Percentiles rank a stretch among this genome's conserved stretches.
Evolutionary conservation across 2,888 invertebrate genomes (phyloP).

Genomic region (Drosophila kuntzei): DNA sequence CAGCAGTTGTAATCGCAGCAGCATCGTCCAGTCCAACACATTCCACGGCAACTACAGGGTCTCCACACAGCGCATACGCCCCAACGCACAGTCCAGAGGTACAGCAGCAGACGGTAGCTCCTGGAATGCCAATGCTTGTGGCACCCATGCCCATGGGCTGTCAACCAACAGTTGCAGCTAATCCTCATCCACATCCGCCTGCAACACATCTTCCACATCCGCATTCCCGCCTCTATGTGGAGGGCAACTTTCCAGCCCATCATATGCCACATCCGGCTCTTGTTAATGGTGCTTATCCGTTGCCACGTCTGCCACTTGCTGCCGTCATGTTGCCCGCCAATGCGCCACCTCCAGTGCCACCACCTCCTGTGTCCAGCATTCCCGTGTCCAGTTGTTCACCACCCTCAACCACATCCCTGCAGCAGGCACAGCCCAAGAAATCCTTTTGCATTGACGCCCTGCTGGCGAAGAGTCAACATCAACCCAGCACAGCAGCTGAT

Average conservation of each 20-base stretch:
- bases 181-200: slow-evolving; percentile 45
- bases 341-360: slow-evolving; percentile 31
- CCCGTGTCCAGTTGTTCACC: slow-evolving; percentile 50
- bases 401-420: slow-evolving; percentile 44
- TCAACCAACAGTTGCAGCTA: slow-evolving; percentile 34
- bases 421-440: slow-evolving; percentile 86
- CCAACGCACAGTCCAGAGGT: slow-evolving; percentile 72
- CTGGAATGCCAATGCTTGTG: slow-evolving; percentile 68
- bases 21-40: slow-evolving; percentile 75
- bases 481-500: slow-evolving; percentile 39
- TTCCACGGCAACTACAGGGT: slow-evolving; percentile 76
- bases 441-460: slow-evolving; percentile 97
- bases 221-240: slow-evolving; percentile 62
- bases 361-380: slow-evolving; percentile 36
- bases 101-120: slow-evolving; percentile 8
- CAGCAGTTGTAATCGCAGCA: slow-evolving; percentile 68
- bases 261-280: slow-evolving; percentile 71
- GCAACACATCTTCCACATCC: slow-evolving; percentile 30
- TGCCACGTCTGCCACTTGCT: slow-evolving; percentile 77
- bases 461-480: slow-evolving; percentile 88
- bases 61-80: slow-evolving; percentile 79
- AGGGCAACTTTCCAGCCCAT: slow-evolving; percentile 59
- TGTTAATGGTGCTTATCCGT: slow-evolving; percentile 66
- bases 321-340: slow-evolving; percentile 68
- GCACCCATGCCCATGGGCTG: slow-evolving; percentile 67